phyloP scores from a whole-genome alignment of 2,113 vertebrate genomes.

The Gracilinanus agilis region DNA sequence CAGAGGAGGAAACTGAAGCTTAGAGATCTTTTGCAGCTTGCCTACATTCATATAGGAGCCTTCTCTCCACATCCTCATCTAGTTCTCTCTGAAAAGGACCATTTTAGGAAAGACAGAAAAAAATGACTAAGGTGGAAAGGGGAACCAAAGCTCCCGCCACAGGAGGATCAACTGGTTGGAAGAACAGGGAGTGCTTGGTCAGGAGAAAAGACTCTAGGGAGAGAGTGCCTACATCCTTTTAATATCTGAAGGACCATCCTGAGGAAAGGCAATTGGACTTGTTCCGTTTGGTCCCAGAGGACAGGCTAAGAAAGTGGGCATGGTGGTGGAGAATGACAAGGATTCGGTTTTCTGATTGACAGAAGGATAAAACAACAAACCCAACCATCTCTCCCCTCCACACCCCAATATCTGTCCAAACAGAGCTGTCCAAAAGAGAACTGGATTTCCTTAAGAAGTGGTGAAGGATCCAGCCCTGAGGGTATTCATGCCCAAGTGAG shows the following conservation, averaged over 20 bases:
- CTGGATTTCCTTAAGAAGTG: neutral
- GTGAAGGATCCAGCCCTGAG: neutral
- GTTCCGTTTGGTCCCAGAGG: neutral
- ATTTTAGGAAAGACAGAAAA: neutral
- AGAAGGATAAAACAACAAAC: neutral
- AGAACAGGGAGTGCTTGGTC: neutral
- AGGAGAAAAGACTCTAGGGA: neutral
- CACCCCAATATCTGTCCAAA: no score
- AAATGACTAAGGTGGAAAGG: no score
- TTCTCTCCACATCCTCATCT: neutral
- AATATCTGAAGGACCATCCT: neutral
- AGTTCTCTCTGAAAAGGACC: neutral
- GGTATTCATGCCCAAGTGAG: neutral
- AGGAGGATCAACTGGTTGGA: neutral
- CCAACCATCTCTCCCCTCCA: no score
- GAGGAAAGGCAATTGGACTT: no score
- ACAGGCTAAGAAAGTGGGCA: neutral
- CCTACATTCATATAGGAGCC: neutral
- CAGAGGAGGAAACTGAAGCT: neutral
- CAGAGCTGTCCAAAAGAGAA: neutral
- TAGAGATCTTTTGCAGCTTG: neutral
- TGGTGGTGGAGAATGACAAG: neutral
- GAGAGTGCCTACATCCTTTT: neutral
- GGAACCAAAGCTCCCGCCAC: no score
- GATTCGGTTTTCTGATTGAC: neutral